Evolutionary conservation across 2,797 vertebrate species (phyloP).

Genomic region (Eutrigla gurnardus): DNA sequence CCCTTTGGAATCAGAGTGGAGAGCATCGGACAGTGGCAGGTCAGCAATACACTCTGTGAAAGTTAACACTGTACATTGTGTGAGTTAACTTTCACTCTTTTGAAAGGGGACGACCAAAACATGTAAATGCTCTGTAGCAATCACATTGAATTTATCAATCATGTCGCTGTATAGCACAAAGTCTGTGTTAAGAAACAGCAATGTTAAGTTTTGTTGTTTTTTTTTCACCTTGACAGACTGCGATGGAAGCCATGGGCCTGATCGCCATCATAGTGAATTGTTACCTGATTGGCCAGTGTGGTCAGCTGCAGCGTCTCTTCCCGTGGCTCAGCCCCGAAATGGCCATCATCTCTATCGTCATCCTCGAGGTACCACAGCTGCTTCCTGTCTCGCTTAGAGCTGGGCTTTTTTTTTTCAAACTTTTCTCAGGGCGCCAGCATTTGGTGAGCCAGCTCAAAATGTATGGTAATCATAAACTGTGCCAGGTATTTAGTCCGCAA

Average conservation of each 20-base stretch:
- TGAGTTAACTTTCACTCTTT: not conserved
- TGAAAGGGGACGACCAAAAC: not conserved
- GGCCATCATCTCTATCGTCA: slow-evolving; percentile 95
- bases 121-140: slow-evolving; percentile 4
- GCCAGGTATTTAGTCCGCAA: not conserved
- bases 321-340: slow-evolving; percentile 97
- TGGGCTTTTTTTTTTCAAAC: not conserved
- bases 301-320: slow-evolving; percentile 95
- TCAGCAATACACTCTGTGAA: slow-evolving; percentile 59
- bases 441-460: slow-evolving; percentile 29
- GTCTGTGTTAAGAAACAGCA: not conserved
- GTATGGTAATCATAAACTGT: slow-evolving; percentile 15
- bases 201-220: not conserved
- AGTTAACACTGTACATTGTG: not conserved
- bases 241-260: slow-evolving; percentile 97
- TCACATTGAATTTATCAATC: not conserved
- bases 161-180: no score
- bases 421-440: not conserved
- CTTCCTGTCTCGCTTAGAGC: not conserved
- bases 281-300: slow-evolving; percentile 97
- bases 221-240: slow-evolving; percentile 83
- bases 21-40: slow-evolving; percentile 98
- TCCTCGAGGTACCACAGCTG: slow-evolving; percentile 89
- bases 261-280: slow-evolving; percentile 98
- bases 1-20: slow-evolving; percentile 93